Evolutionary conservation across 2,113 vertebrate genomes (phyloP).

Genomic region (Perca schrenkii): DNA sequence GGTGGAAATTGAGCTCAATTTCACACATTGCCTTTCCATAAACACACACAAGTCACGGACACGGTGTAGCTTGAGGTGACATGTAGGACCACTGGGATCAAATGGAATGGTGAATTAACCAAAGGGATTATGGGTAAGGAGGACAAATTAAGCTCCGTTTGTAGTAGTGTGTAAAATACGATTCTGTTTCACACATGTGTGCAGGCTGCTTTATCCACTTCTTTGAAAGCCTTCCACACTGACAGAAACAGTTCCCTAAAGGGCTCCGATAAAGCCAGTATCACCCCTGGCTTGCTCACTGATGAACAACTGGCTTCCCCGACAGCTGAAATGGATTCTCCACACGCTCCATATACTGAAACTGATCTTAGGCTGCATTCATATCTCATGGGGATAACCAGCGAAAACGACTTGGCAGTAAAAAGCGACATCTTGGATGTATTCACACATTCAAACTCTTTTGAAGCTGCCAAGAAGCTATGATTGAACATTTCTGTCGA

Average conservation of each 20-base stretch:
- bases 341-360: conserved; percentile 47
- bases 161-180: conserved; percentile 59
- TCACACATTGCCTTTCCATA: neutral
- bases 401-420: conserved; percentile 55
- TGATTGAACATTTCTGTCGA: conserved; percentile 32
- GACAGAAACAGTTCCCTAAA: conserved; percentile 23
- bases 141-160: conserved; percentile 68
- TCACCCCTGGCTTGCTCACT: conserved; percentile 50
- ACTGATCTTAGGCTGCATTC: conserved; percentile 57
- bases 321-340: conserved; percentile 60
- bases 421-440: conserved; percentile 38
- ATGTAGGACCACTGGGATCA: conserved; percentile 43
- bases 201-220: conserved; percentile 35
- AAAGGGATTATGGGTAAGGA: conserved; percentile 63
- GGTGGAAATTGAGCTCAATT: conserved; percentile 24
- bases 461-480: conserved; percentile 43
- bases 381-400: conserved; percentile 50
- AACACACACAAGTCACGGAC: conserved; percentile 1
- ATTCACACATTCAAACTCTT: conserved; percentile 32
- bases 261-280: conserved; percentile 48
- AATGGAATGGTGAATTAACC: conserved; percentile 53
- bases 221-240: conserved; percentile 58
- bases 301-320: conserved; percentile 55
- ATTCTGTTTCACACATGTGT: conserved; percentile 46
- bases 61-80: conserved; percentile 26